phyloP scores from a whole-genome alignment of 2,888 invertebrate genomes.

The Therioaphis trifolii region DNA sequence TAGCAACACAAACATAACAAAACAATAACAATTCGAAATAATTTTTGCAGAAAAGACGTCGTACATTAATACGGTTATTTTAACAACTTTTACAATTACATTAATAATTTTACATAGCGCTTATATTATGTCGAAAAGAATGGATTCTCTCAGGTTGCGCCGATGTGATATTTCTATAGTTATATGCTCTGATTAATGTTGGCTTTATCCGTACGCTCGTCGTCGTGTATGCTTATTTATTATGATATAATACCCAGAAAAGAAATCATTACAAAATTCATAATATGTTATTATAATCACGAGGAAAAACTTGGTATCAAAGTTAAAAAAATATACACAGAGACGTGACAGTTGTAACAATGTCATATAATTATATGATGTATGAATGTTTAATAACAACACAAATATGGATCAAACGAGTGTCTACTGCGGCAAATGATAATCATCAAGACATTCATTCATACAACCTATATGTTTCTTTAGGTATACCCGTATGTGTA shows the following conservation, averaged over 20 bases:
- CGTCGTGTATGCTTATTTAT: not conserved
- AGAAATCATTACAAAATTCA: not conserved
- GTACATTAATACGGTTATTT: not conserved
- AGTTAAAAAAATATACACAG: not conserved
- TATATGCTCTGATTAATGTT: constrained; percentile 31
- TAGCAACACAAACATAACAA: not conserved
- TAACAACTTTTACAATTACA: not conserved
- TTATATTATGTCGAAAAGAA: constrained; percentile 16
- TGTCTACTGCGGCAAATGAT: not conserved
- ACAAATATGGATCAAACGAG: not conserved
- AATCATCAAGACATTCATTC: too few relatives aligned
- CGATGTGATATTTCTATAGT: not conserved
- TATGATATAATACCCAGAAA: not conserved
- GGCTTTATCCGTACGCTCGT: not conserved
- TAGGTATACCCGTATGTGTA: too few relatives aligned
- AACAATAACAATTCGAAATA: not conserved
- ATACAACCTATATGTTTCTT: too few relatives aligned
- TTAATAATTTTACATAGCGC: not conserved
- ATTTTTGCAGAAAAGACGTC: not conserved
- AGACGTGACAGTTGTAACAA: not conserved
- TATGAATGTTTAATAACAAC: not conserved
- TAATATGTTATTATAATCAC: not conserved
- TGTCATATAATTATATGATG: not conserved
- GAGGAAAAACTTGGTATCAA: not conserved
- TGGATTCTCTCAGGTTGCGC: not conserved